Base-by-base conservation (phyloP, 2,113 vertebrate genomes). In the Heloderma charlesbogerti region DNA sequence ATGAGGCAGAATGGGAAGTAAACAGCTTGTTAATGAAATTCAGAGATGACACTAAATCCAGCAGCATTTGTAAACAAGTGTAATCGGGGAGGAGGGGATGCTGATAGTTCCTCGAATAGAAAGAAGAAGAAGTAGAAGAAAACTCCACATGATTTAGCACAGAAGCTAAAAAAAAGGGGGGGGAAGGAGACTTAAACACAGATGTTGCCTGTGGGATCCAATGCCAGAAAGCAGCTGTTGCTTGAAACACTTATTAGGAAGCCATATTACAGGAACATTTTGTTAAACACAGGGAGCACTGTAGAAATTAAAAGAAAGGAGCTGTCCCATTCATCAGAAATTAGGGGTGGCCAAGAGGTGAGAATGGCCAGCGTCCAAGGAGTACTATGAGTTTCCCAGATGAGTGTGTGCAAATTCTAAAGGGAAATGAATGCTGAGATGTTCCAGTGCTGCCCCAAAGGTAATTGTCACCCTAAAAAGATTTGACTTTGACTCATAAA, bases 11-110 rank as follows among this genome's bases (percentile, higher is more conserved):
- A 86, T 15, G 37, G 75, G 63, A 80, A 90, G 74, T 78, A 86
- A 90, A 80, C 75, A 90, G 75, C 48, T 40, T 80, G 84, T 63
- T 57, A 79, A 86, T 90, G 37, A 71, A 86, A 90, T 90, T 54
- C 89, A 86, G 75, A 57, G 18, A 84, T 43, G 84, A 86, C 75
- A 86, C 27, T 69, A 78, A 79, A 79, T 71, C 75, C 45, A 86
- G 45, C n/a, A 67, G 74, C 75, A 78, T 78, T 69, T 54, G 74
- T 71, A 90, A 86, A 71, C 83, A 79, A 71, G 63, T 63, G 57
- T 27, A 54, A 71, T 16, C 13, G 12, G 20, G 63, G 45, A 69
- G 25, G 25, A 74, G 22, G 29, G 13, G 31, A 51, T 67, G 34
- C 25, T 51, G 72, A 78, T 86, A 54, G 89, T 25, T 79, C 43